Conservation (phyloP, 2,888 invertebrate species). For the Micoletzkya japonica region DNA sequence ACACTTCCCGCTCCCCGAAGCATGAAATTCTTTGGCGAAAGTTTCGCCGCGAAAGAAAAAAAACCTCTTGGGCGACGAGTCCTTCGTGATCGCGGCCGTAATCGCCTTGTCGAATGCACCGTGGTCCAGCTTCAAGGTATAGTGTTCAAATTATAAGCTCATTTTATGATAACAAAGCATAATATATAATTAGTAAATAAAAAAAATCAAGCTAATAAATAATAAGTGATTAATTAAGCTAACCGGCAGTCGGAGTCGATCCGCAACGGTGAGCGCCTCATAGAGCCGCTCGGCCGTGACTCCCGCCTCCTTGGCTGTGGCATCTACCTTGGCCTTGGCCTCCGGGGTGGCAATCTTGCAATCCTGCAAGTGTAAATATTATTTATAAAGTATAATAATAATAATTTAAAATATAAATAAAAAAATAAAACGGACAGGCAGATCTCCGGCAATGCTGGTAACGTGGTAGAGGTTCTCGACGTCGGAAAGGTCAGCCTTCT, state of each 20-base stretch:
- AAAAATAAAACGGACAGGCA: slow-evolving; percentile 3
- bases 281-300: slow-evolving; percentile 21
- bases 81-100: slow-evolving; percentile 26
- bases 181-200: background rate
- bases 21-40: too few relatives aligned
- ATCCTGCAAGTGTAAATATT: background rate
- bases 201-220: background rate
- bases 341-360: slow-evolving; percentile 7
- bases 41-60: too few relatives aligned
- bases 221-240: background rate
- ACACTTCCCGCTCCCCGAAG: too few relatives aligned
- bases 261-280: slow-evolving; percentile 31
- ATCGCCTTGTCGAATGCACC: slow-evolving; percentile 30
- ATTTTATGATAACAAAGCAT: background rate
- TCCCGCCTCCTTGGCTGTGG: slow-evolving; percentile 29
- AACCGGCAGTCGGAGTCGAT: slow-evolving; percentile 26
- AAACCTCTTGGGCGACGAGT: slow-evolving; percentile 25
- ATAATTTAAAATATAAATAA: background rate
- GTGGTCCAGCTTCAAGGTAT: slow-evolving; percentile 25
- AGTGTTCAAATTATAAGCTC: too few relatives aligned
- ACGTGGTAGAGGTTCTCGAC: slow-evolving; percentile 31
- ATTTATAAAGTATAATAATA: background rate
- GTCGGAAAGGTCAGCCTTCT: slow-evolving; percentile 29
- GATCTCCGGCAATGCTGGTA: slow-evolving; percentile 28
- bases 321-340: slow-evolving; percentile 26